These are phyloP conservation scores for Athene noctua DNA, from an alignment of 2,113 vertebrate genomes.

Conservation along the genomic window DNA sequence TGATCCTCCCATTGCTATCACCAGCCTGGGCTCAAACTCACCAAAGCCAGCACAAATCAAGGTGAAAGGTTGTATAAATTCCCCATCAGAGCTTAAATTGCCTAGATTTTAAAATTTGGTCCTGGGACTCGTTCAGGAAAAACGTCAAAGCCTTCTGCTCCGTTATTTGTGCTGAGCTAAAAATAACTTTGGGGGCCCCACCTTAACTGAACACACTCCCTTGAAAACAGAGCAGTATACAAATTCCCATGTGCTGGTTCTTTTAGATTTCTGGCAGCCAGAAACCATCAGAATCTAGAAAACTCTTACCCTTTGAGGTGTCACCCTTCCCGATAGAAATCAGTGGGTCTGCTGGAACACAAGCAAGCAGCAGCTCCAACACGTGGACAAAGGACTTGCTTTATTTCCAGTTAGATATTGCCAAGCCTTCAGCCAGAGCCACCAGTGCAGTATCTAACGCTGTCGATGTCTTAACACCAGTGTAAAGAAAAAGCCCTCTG, in stretches of 20 bases:
- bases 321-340: background rate
- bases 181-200: background rate
- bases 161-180: background rate
- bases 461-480: background rate
- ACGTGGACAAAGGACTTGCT: background rate
- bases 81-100: background rate
- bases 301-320: background rate
- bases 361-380: background rate
- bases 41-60: background rate
- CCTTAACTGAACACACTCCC: background rate
- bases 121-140: background rate
- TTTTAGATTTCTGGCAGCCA: background rate
- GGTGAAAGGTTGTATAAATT: background rate
- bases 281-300: background rate
- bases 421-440: background rate
- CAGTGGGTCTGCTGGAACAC: rapidly evolving
- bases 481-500: background rate
- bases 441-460: too few species aligned
- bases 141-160: background rate
- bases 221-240: background rate
- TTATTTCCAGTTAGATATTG: background rate
- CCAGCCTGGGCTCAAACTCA: background rate
- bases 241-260: background rate
- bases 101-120: background rate
- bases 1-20: background rate